Percentiles rank a stretch among this genome's conserved stretches.
phyloP scores from a whole-genome alignment of 2,113 vertebrate species.

The Anguilla rostrata region DNA sequence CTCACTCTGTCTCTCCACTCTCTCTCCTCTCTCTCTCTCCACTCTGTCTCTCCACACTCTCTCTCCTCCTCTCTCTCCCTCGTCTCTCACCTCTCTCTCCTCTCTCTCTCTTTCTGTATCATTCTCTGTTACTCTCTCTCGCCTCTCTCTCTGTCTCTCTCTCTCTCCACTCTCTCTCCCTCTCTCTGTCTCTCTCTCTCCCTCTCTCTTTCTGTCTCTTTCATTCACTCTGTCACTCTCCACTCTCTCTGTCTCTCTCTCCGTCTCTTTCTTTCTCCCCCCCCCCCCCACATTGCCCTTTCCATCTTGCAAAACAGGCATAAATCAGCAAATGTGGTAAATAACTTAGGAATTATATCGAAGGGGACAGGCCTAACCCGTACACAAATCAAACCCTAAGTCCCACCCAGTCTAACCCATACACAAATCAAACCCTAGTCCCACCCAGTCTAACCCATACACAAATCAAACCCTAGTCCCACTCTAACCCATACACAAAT shows the following conservation, averaged over 20 bases:
- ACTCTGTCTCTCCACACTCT: too few relatives aligned
- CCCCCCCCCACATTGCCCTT: constrained; percentile 6
- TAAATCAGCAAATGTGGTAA: constrained; percentile 32
- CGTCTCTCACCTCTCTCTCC: too few relatives aligned
- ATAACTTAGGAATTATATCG: constrained; percentile 18
- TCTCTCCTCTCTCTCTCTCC: not conserved
- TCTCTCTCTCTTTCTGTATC: too few relatives aligned
- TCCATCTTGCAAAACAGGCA: constrained; percentile 35
- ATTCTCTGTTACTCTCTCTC: too few relatives aligned
- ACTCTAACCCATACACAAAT: not conserved
- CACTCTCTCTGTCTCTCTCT: not conserved
- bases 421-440: constrained; percentile 1
- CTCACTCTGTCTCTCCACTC: too few relatives aligned
- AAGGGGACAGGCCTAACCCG: constrained; percentile 6
- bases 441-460: not conserved
- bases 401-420: not conserved
- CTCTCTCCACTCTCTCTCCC: constrained; percentile 9
- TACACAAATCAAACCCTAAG: constrained; percentile 24
- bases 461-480: not conserved
- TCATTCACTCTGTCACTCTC: not conserved
- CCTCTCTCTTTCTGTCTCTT: constrained; percentile 31
- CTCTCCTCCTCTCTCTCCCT: too few relatives aligned
- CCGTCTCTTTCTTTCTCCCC: constrained; percentile 9
- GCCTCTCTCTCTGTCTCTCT: too few relatives aligned
- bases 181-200: constrained; percentile 31